Percentiles rank a stretch among this genome's conserved stretches.
These are phyloP conservation scores for Heliothis subflexa DNA, from an alignment of 1,140 invertebrate genomes.

Conservation along the genomic window DNA sequence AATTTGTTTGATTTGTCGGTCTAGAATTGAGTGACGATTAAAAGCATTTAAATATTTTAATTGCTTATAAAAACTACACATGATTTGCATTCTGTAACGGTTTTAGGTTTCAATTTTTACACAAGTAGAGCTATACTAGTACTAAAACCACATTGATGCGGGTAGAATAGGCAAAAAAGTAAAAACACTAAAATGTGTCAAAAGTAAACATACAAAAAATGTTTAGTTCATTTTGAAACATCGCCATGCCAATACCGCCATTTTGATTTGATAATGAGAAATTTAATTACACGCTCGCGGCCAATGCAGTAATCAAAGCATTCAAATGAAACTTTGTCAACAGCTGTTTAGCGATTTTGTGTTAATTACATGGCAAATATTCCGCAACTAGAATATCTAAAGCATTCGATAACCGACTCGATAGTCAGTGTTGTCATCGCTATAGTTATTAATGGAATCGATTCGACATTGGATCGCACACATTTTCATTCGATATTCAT, in stretches of 20 bases:
- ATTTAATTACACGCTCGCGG: conserved; percentile 13
- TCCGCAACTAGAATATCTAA: conserved; percentile 13
- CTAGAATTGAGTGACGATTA: not conserved
- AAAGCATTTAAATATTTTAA: not conserved
- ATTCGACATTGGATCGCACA: conserved; percentile 26
- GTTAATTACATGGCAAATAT: conserved; percentile 19
- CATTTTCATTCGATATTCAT: conserved; percentile 26
- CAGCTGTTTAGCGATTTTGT: conserved; percentile 7
- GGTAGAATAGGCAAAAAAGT: too few species aligned
- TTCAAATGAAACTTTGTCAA: conserved; percentile 10
- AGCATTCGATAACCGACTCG: conserved; percentile 14
- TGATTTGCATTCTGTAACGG: too few species aligned
- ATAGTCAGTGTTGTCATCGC: conserved; percentile 12
- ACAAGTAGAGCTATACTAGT: too few species aligned
- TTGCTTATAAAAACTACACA: too few species aligned
- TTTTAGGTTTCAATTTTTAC: too few species aligned
- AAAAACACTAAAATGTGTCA: not conserved
- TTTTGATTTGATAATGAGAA: conserved; percentile 13
- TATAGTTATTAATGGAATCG: conserved; percentile 36
- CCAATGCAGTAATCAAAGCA: conserved; percentile 10
- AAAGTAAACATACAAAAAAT: not conserved
- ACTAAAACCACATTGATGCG: too few species aligned
- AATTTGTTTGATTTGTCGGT: conserved; percentile 4
- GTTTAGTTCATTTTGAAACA: not conserved
- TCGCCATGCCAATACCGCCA: not conserved